Base-by-base conservation (phyloP, 2,113 vertebrate species). In the Ceyx cyanopectus region DNA sequence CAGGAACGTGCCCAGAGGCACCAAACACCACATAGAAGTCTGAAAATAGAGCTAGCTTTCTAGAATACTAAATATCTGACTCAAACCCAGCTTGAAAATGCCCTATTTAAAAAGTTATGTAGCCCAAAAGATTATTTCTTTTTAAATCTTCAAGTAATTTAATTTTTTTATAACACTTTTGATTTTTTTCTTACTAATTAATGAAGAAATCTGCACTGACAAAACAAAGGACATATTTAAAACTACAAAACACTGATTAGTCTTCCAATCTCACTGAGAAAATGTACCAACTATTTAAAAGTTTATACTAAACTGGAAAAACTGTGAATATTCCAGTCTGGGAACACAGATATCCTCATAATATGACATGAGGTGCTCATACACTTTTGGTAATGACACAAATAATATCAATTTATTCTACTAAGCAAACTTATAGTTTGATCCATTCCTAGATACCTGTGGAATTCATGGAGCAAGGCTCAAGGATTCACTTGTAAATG, bases 21-120 rank as follows among this genome's bases (percentile, higher is more conserved):
- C 32, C 51, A n/a, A 58, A 54, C 14, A 12, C 23, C 14, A 23
- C 0, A 29, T 3, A 20, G 62, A 63, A 1, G 3, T 13, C 43
- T 30, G 37, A 77, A 68, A 15, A 43, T 0, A 65, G 27, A 85
- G 30, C 7, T 45, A 24, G 12, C 24, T 17, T 21, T 3, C 46
- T 30, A 1, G 1, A 56, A 37, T 30, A 67, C 26, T 26, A 57
- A 56, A 86, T 27, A 57, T 4, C 20, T 15, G 13, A 78, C 5
- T 15, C 62, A 62, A 73, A 61, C 2, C 3, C 17, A 34, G 21
- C 27, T 81, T 30, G 6, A 17, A 81, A 70, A 72, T 34, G 26
- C 61, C 10, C 1, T 12, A 4, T 48, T 70, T 80, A 5, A n/a
- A 34, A 69, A 50, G 51, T 10, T 8, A 6, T 48, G 5, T 5